Percentiles rank a stretch among this genome's conserved stretches.
phyloP scores from a whole-genome alignment of 2,888 invertebrate species.

The Helleia helle region DNA sequence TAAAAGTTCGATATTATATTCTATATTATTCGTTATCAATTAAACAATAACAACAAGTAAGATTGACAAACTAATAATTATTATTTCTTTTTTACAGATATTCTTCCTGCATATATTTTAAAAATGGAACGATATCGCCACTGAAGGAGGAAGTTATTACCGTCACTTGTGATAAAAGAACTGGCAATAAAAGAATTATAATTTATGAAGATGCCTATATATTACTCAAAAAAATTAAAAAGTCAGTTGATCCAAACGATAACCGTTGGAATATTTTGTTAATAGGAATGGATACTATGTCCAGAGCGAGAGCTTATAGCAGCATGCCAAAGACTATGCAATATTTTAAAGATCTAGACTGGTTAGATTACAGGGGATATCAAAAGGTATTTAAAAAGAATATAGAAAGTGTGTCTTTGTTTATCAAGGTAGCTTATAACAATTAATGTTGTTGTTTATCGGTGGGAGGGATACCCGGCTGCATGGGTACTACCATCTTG shows the following conservation, averaged over 20 bases:
- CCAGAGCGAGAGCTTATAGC: slow-evolving; percentile 81
- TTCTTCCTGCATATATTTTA: slow-evolving; percentile 29
- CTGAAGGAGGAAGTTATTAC: slow-evolving; percentile 34
- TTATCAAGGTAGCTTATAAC: no score
- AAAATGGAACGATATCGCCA: slow-evolving; percentile 25
- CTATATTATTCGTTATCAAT: no score
- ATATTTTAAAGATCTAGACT: slow-evolving; percentile 77
- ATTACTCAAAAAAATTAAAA: slow-evolving; percentile 29
- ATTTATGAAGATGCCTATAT: slow-evolving; percentile 39
- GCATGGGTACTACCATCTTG: no score
- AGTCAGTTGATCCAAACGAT: background rate
- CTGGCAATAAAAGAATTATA: slow-evolving; percentile 10
- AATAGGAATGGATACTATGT: slow-evolving; percentile 88
- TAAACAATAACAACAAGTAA: no score
- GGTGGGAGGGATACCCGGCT: no score
- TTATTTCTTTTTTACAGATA: slow-evolving; percentile 34
- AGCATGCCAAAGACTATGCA: slow-evolving; percentile 82
- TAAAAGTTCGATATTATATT: no score
- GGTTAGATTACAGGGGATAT: slow-evolving; percentile 83
- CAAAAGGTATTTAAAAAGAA: slow-evolving; percentile 72
- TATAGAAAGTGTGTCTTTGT: no score
- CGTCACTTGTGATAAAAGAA: slow-evolving; percentile 28
- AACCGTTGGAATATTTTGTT: slow-evolving; percentile 75
- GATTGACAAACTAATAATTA: no score
- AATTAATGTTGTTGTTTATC: no score